Evolutionary conservation across 2,797 vertebrate genomes (phyloP).

Genomic region (Xerus rutilus): DNA sequence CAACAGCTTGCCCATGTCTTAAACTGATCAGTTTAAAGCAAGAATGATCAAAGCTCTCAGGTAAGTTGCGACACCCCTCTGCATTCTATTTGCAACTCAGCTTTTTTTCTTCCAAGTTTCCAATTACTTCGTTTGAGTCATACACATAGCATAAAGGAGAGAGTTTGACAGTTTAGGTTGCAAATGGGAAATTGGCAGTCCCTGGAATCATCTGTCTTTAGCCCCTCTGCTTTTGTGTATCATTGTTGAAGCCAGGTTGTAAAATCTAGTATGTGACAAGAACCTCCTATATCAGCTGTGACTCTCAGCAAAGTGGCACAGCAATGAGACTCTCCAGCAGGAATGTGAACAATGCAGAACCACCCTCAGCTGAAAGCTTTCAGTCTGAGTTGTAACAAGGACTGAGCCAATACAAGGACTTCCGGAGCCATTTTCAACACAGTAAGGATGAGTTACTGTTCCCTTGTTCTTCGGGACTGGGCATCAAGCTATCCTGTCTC

Average conservation of each 20-base stretch:
- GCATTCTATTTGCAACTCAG: neutral
- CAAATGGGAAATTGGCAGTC: neutral
- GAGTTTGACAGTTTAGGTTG: neutral
- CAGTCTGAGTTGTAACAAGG: neutral
- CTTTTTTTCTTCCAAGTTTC: neutral
- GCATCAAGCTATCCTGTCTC: neutral
- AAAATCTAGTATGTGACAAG: slow-evolving; percentile 21
- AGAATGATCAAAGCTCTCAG: neutral
- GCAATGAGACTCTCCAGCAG: neutral
- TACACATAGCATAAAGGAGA: neutral
- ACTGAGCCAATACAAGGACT: too few species aligned
- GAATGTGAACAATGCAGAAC: slow-evolving; percentile 66
- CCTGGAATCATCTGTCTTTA: neutral
- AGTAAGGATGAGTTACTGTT: neutral
- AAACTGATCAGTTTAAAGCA: neutral
- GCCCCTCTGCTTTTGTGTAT: neutral
- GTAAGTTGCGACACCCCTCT: neutral
- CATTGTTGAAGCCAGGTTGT: neutral
- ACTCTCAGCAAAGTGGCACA: slow-evolving; percentile 41
- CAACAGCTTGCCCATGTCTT: neutral
- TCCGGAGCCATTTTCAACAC: too few species aligned
- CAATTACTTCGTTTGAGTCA: neutral
- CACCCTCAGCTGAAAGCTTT: slow-evolving; percentile 21
- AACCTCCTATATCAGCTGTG: slow-evolving; percentile 43
- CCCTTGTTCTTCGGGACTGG: neutral